These are phyloP conservation scores for Catharus ustulatus DNA, from an alignment of 2,797 vertebrate species.

Conservation along the genomic window DNA sequence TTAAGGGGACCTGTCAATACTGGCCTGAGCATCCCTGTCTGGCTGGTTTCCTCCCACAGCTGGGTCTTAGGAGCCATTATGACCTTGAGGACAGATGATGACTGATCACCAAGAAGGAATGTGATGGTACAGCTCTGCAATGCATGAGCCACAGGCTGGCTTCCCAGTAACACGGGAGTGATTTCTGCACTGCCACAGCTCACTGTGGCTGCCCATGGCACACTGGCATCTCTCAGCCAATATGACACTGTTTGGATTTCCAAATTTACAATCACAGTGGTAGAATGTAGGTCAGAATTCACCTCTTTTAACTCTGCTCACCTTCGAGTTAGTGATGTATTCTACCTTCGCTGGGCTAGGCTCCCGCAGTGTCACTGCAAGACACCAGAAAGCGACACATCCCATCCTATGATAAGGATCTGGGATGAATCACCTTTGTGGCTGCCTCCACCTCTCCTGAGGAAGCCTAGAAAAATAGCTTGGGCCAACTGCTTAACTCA, in stretches of 20 bases:
- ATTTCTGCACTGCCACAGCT: not conserved
- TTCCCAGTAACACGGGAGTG: accelerated
- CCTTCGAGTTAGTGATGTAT: not conserved
- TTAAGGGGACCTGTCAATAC: not conserved
- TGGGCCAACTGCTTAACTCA: not conserved
- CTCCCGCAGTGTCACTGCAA: not conserved
- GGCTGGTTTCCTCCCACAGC: not conserved
- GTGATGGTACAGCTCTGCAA: not conserved
- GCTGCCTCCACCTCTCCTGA: not conserved
- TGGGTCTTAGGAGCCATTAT: not conserved
- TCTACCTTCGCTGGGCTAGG: not conserved
- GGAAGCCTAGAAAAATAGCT: not conserved
- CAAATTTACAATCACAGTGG: not conserved
- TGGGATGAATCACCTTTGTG: not conserved
- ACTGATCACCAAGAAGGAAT: not conserved
- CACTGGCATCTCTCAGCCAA: not conserved
- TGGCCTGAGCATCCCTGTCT: not conserved
- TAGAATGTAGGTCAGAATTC: not conserved
- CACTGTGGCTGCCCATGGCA: not conserved
- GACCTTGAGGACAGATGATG: not conserved
- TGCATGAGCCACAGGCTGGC: not conserved
- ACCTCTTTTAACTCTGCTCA: not conserved
- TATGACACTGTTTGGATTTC: not conserved
- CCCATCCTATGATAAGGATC: not conserved
- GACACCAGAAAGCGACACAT: not conserved